Base-by-base conservation (phyloP, 2,797 vertebrate genomes). In the Scomberomorus guttatus region DNA sequence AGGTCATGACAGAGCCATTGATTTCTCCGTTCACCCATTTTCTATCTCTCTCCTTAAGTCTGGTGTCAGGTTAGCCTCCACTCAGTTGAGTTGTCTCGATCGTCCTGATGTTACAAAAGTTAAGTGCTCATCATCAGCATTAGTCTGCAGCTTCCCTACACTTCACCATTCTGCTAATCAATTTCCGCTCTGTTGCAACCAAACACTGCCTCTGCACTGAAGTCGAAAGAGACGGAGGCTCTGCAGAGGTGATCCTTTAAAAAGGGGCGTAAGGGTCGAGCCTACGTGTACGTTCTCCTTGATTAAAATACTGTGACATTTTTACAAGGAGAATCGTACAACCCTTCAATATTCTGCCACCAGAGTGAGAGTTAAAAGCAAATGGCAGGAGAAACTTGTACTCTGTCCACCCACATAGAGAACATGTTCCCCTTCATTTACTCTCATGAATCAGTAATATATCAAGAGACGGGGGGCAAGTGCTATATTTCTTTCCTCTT, bases 381-480 rank as follows among this genome's bases (percentile, higher is more conserved):
- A 87, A 79, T 52, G 57, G 80, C 69, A 77, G 72, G 32, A 64
- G 73, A 86, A 85, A 79, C 71, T 78, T 89, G 87, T 85, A 57
- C 73, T 76, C 56, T 54, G 62, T 81, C 69, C 81, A 14, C 80
- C 78, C 75, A 86, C 87, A 63, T 46, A 58, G 60, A 82, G 57
- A 48, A 86, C 78, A 87, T n/a, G 72, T 91, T 92, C 83, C 77
- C 70, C 87, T 91, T 91, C 87, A 90, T 92, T 91, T 86, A 77
- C 63, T 77, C 86, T 87, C 87, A 89, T 91, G 82, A 91, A 91
- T 92, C 75, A 87, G 86, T 91, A 87, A 92, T 82, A 70, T 39
- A 66, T 57, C 61, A 59, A 54, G 64, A 74, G 72, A 73, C 59
- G 11, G 37, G 6, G 9, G 7, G 18, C 17, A 48, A 10, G 64